Evolutionary conservation across 2,888 invertebrate genomes (phyloP), one percentile per base, ranked within the genome.

Genomic region (Sussaba pulchella): DNA sequence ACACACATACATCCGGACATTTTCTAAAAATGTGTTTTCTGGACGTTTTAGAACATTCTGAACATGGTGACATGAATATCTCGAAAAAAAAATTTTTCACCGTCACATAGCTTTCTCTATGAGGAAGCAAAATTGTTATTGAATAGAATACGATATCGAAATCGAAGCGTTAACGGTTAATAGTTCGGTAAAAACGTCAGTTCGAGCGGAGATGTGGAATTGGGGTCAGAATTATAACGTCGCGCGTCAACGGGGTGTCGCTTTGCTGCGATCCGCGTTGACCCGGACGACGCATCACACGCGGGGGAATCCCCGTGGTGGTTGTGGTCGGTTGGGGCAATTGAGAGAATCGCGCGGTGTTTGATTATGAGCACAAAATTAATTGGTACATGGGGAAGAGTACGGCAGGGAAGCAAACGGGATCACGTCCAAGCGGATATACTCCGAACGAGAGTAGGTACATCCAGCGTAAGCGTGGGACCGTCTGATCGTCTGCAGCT

Each of bases 401-500:
- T 24, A 26, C 17, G 70, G 19, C 57, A 36, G 36, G 50, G n/a
- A 43, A 61, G 19, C 41, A 67, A 45, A 41, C 10, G 54, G 50
- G 14, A 54, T 63, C 57, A 43, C 19, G 39, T 57, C 24, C 43
- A 31, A 63, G 72, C 80, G 80, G 80, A 81, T 81, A 76, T 66
- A 47, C 67, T 76, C 72, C 9, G 43, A 72, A 73, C 67, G 63
- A 57, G 67, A 63, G 45, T 47, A 70, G 76, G 52, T 41, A 50
- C 61, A 80, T 59, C 75, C 39, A 52, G 73, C 50, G 66, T 21
- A 79, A n/a, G 75, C 80, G 80, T 81, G 80, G 63, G 80, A 81
- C 61, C 69, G 69, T 69, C 24, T 19, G 57, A 6, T 6, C 6
- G 6, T 31, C 2, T 31, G 45, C 66, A 24, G 57, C 57, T 57